Conservation (phyloP, 2,113 vertebrate genomes). For the Copsychus sechellarum region DNA sequence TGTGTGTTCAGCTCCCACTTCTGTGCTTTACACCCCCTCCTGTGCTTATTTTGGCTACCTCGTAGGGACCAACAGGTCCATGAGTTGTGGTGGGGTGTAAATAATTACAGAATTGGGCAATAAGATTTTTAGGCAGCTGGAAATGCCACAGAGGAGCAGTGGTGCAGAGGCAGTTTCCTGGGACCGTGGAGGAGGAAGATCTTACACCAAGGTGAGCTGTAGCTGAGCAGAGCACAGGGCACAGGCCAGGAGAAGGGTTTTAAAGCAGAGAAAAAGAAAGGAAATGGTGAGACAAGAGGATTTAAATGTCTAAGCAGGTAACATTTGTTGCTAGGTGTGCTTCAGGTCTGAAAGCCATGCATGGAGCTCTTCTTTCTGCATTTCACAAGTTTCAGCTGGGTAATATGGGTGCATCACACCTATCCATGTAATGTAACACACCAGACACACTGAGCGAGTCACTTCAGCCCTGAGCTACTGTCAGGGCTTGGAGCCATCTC, state of each 20-base stretch:
- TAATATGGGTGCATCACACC: not conserved
- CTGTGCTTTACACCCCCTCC: not conserved
- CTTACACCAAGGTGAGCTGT: not conserved
- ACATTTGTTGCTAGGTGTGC: not conserved
- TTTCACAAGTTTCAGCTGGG: not conserved
- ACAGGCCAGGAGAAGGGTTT: not conserved
- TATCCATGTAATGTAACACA: too few species aligned
- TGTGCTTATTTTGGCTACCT: not conserved
- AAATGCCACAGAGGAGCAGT: not conserved
- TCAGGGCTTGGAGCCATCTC: accelerated
- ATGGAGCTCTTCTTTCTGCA: not conserved
- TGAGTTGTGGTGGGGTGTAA: not conserved
- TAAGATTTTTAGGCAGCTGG: not conserved
- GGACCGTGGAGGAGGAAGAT: not conserved
- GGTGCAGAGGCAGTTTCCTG: not conserved
- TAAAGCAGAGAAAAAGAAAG: not conserved
- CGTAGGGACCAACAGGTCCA: accelerated
- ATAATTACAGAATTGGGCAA: not conserved
- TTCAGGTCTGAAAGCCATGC: accelerated
- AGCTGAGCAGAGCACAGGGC: not conserved
- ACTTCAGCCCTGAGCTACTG: not conserved
- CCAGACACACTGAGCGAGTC: accelerated
- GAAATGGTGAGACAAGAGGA: not conserved
- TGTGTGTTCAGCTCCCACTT: not conserved
- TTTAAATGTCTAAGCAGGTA: not conserved